These are phyloP conservation scores for Griposia aprilina DNA, from an alignment of 2,888 invertebrate species.

Conservation along the genomic window DNA sequence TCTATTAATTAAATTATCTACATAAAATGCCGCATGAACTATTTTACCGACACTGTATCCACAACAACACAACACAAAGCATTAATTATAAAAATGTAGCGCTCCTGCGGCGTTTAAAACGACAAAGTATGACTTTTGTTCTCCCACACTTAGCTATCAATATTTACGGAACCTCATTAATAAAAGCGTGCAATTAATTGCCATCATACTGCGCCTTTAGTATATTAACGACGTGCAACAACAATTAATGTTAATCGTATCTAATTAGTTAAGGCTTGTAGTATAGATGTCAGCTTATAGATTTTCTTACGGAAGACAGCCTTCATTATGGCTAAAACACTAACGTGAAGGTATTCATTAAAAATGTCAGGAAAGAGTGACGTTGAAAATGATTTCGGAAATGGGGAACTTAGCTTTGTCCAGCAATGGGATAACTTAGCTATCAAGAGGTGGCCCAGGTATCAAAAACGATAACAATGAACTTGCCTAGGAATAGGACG, in stretches of 20 bases:
- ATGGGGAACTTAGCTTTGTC: not conserved
- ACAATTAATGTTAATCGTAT: not conserved
- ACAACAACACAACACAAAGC: not conserved
- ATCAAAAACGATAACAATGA: too few species aligned
- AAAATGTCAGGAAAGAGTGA: not conserved
- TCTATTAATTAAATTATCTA: not conserved
- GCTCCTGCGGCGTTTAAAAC: not conserved
- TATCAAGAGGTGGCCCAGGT: too few species aligned
- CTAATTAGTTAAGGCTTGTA: not conserved
- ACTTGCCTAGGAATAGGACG: too few species aligned
- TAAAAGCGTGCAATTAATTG: not conserved
- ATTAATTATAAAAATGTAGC: not conserved
- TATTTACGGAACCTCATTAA: not conserved
- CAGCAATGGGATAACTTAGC: not conserved
- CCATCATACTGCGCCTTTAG: not conserved
- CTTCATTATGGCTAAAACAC: not conserved
- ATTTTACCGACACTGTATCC: not conserved
- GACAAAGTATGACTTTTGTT: not conserved
- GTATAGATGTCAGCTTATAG: not conserved
- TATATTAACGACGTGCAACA: not conserved
- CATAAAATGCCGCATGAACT: not conserved
- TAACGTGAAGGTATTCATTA: too few species aligned
- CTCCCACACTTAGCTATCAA: not conserved
- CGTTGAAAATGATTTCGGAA: not conserved
- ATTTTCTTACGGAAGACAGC: not conserved